Evolutionary conservation across 2,888 invertebrate genomes (phyloP), one percentile per base, ranked within the genome.

Genomic region (Chorisops tibialis): DNA sequence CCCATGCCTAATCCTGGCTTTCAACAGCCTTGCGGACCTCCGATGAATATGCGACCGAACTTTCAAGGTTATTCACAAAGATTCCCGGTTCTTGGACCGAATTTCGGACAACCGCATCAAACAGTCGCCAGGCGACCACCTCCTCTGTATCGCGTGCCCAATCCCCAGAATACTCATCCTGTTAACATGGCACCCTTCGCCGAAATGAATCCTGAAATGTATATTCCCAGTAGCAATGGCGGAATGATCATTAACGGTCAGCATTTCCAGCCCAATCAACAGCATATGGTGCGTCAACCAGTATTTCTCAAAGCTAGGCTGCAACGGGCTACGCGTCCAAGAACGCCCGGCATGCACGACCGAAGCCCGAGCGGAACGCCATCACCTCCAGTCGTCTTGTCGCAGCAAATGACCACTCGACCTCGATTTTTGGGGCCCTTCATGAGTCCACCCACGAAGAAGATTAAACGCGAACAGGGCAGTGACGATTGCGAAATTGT

Each of bases 401-500:
- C 70, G 67, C 61, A 65, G 67, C 43, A 70, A 68, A 49, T 30
- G 7, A n/a, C 47, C 1, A 38, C 60, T 12, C 61, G 62, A 16
- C 62, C 63, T 9, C 22, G 56, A 12, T 60, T 63, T 35, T 16
- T 63, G 11, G 62, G 60, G 16, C 16, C 14, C 4, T 3, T 19
- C 2, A 24, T 43, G 35, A 45, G 60, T 19, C 70, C 68, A 1
- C 64, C 67, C 5, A 16, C 35, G 1, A 69, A 69, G 43, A 67
- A 67, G 48, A 22, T 67, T 1, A 69, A 68, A 61, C 50, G 45
- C 9, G 66, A 66, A 71, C 86, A 88, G 64, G 87, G 87, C 68
- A 87, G 87, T 68, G 86, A 87, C 41, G 88, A 89, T 70, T 88
- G 88, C 71, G 87, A 88, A 70, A 86, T 88, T 12, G 87, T 89